Conservation (phyloP, 35 echinoderm and acorn worm genomes). For the Ptychodera flava region DNA sequence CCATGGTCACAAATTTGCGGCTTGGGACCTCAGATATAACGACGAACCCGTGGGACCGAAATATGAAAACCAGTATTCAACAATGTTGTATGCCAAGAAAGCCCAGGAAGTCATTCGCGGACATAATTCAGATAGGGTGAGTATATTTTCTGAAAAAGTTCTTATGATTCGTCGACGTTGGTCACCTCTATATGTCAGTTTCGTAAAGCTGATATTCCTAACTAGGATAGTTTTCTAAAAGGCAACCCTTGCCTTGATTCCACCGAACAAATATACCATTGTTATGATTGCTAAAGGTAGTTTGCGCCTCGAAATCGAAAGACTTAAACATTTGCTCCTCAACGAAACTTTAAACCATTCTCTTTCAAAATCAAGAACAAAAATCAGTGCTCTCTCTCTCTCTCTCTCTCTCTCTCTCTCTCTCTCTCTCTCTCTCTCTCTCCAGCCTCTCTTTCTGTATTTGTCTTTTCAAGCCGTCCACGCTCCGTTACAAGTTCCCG, state of each 20-base stretch:
- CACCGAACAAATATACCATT: constrained; percentile 27
- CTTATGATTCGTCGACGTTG: background rate
- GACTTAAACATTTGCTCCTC: too few relatives aligned
- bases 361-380: too few relatives aligned
- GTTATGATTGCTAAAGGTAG: constrained; percentile 11
- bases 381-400: too few relatives aligned
- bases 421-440: too few relatives aligned
- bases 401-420: too few relatives aligned
- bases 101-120: constrained; percentile 40
- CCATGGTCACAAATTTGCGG: background rate
- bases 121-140: constrained; percentile 38
- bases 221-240: background rate
- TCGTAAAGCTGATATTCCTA: background rate
- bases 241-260: constrained; percentile 1
- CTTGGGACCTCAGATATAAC: constrained; percentile 59
- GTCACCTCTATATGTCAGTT: background rate
- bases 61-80: constrained; percentile 59
- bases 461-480: constrained; percentile 46
- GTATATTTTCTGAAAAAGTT: background rate
- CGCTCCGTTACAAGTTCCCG: constrained; percentile 26
- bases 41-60: constrained; percentile 35
- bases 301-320: too few relatives aligned
- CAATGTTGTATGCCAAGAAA: constrained; percentile 54
- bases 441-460: constrained; percentile 56
- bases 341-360: too few relatives aligned